Evolutionary conservation across 2,888 invertebrate species (phyloP).

Genomic region (Machimus rusticus): DNA sequence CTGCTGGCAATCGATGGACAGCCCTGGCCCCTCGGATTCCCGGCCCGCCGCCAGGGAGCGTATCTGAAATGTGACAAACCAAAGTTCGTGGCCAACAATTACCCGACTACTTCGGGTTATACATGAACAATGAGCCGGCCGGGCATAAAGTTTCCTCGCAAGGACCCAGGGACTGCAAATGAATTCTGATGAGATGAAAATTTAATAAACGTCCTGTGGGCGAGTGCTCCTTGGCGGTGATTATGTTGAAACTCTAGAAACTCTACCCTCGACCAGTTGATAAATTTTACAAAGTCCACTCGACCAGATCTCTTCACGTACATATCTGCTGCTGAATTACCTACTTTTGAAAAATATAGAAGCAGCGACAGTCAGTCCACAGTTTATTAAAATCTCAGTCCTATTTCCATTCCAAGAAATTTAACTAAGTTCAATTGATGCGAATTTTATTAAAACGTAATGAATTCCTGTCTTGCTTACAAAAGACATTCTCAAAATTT

Average conservation of each 20-base stretch:
- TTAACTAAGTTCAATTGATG: background rate
- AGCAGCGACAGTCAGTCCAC: background rate
- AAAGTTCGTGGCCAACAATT: background rate
- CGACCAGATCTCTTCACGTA: background rate
- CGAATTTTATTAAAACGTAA: background rate
- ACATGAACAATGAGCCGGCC: background rate
- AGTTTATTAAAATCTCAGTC: background rate
- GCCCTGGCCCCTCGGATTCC: background rate
- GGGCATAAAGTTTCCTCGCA: background rate
- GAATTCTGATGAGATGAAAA: background rate
- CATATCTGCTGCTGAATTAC: background rate
- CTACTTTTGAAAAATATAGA: background rate
- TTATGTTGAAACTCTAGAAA: background rate
- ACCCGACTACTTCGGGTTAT: background rate
- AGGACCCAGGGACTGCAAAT: background rate
- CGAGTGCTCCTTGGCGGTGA: background rate
- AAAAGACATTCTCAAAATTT: background rate
- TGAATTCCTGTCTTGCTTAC: background rate
- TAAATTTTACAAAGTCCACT: background rate
- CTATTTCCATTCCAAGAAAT: background rate
- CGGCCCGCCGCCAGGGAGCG: background rate
- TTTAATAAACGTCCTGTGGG: background rate
- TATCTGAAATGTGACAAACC: background rate
- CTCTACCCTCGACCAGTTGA: background rate
- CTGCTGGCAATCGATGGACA: background rate